These are phyloP conservation scores for Aporophyla nigra DNA, from an alignment of 2,888 invertebrate species.

Conservation along the genomic window DNA sequence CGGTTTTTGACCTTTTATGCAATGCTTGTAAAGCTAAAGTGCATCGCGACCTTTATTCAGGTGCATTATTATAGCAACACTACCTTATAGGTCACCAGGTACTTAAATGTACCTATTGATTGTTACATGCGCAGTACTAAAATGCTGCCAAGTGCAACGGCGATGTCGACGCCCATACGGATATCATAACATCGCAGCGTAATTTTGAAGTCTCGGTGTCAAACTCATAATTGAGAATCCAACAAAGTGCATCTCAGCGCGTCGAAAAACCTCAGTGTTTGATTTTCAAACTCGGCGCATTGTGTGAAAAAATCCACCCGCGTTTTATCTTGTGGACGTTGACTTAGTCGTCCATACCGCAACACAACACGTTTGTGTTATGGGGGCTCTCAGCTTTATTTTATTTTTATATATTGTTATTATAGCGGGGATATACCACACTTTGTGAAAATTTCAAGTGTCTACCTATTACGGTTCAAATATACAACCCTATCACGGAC, in stretches of 20 bases:
- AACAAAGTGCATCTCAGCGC: no score
- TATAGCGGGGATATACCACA: neutral
- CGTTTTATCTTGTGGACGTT: no score
- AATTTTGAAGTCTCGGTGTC: no score
- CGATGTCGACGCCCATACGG: no score
- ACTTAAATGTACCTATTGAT: neutral
- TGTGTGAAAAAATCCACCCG: no score
- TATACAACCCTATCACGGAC: neutral
- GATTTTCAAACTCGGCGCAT: no score
- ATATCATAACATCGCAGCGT: no score
- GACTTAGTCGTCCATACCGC: no score
- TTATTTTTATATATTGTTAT: neutral
- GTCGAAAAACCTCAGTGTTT: no score
- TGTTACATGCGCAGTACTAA: neutral
- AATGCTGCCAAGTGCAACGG: neutral
- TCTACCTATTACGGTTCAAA: neutral
- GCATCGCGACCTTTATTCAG: constrained; percentile 25
- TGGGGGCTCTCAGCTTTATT: neutral
- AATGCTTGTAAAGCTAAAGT: constrained; percentile 24
- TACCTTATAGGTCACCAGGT: constrained; percentile 10
- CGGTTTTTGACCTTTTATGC: constrained; percentile 19
- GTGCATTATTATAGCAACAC: constrained; percentile 7
- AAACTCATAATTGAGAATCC: no score
- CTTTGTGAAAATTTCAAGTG: neutral
- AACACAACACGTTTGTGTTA: neutral